Evolutionary conservation across 2,888 invertebrate species (phyloP).

Genomic region (Drosophila gaucha): DNA sequence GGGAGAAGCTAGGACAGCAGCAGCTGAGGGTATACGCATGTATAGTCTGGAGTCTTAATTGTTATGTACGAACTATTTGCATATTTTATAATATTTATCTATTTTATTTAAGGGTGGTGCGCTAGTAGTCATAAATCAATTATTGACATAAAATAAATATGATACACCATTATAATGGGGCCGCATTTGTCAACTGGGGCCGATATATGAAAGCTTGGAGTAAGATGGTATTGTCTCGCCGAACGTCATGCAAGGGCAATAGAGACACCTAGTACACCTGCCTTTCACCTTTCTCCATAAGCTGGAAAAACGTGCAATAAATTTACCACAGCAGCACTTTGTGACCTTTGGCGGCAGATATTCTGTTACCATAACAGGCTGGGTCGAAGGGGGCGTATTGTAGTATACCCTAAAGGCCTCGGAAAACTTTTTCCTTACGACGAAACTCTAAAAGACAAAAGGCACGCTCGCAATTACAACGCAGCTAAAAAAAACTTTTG

Average conservation of each 20-base stretch:
- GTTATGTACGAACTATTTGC: too few relatives aligned
- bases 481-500: slow-evolving; percentile 61
- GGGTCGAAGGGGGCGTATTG: neutral
- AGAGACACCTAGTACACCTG: slow-evolving; percentile 46
- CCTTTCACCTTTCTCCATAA: neutral
- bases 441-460: slow-evolving; percentile 58
- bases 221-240: slow-evolving; percentile 17
- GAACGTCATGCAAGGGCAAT: slow-evolving; percentile 49
- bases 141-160: slow-evolving; percentile 58
- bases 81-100: neutral
- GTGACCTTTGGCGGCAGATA: slow-evolving; percentile 42
- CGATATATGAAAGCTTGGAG: slow-evolving; percentile 1
- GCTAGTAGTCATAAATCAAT: slow-evolving; percentile 56
- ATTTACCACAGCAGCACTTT: slow-evolving; percentile 24
- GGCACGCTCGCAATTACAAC: slow-evolving; percentile 70
- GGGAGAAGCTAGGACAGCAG: too few relatives aligned
- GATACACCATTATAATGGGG: slow-evolving; percentile 49
- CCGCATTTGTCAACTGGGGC: neutral
- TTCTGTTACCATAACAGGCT: neutral
- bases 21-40: too few relatives aligned
- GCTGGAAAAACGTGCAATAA: slow-evolving; percentile 1
- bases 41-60: too few relatives aligned
- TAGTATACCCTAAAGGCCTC: slow-evolving; percentile 24
- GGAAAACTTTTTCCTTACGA: slow-evolving; percentile 50
- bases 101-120: slow-evolving; percentile 15